Conservation (phyloP, 2,113 vertebrate genomes). For the Orycteropus afer region DNA sequence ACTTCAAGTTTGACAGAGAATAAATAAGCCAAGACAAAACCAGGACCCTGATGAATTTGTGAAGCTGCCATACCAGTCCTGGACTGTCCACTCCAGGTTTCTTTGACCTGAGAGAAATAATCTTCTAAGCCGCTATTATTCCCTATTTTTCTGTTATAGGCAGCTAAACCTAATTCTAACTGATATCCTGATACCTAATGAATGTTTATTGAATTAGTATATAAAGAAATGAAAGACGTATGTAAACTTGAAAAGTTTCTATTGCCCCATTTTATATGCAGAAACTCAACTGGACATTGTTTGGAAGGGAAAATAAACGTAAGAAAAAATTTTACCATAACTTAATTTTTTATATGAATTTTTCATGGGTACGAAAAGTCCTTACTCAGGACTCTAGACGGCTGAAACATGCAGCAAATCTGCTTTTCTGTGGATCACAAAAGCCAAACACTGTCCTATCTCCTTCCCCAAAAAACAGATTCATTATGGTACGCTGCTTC, state of each 20-base stretch:
- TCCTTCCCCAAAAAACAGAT: constrained; percentile 22
- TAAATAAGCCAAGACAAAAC: background rate
- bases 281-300: constrained; percentile 58
- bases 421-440: constrained; percentile 47
- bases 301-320: constrained; percentile 59
- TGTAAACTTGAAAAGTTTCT: constrained; percentile 42
- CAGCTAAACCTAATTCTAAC: constrained; percentile 1
- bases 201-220: constrained; percentile 16
- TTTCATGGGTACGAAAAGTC: constrained; percentile 67
- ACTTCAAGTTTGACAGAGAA: background rate
- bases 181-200: background rate
- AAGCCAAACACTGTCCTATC: constrained; percentile 38
- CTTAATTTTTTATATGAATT: constrained; percentile 71
- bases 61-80: background rate
- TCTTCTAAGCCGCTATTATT: background rate
- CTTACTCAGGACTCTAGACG: constrained; percentile 63
- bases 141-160: background rate
- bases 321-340: constrained; percentile 42
- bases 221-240: constrained; percentile 45
- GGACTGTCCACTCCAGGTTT: background rate
- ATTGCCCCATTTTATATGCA: constrained; percentile 37
- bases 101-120: background rate
- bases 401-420: background rate
- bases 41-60: background rate
- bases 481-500: constrained; percentile 56